Conservation (phyloP, 2,113 vertebrate genomes). For the Pionites leucogaster region DNA sequence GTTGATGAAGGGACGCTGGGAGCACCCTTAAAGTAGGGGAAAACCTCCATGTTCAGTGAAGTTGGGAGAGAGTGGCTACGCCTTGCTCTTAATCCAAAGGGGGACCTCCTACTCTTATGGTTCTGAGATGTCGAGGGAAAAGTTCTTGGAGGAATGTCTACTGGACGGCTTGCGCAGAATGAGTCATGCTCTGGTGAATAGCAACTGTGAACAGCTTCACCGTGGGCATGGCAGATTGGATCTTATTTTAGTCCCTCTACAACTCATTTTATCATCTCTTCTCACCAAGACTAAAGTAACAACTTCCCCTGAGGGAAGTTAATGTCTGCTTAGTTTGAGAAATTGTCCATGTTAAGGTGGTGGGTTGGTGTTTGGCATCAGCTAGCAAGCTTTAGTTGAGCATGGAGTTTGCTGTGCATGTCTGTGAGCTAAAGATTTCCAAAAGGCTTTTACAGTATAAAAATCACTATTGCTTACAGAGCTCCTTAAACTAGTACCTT, state of each 20-base stretch:
- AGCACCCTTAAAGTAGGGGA: background rate
- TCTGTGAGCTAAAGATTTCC: background rate
- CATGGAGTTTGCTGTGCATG: background rate
- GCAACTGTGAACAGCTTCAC: background rate
- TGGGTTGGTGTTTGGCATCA: background rate
- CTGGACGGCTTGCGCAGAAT: background rate
- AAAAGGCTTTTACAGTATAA: background rate
- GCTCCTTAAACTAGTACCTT: background rate
- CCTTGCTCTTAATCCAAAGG: background rate
- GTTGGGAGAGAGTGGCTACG: rapidly evolving
- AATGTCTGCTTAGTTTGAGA: background rate
- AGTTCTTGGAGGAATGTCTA: background rate
- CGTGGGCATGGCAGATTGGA: background rate
- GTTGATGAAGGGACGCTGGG: no score
- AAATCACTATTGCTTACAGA: background rate
- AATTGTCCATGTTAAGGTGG: background rate
- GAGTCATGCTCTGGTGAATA: background rate
- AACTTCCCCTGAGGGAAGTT: background rate
- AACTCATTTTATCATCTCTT: background rate
- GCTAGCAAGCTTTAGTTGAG: background rate
- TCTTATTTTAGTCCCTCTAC: background rate
- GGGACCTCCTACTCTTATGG: background rate
- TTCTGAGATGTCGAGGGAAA: rapidly evolving
- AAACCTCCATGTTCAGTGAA: rapidly evolving
- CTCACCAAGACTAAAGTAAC: background rate